Percentiles rank a stretch among this genome's conserved stretches.
Evolutionary conservation across 2,797 vertebrate genomes (phyloP).

Genomic region (Lutjanus campechanus): DNA sequence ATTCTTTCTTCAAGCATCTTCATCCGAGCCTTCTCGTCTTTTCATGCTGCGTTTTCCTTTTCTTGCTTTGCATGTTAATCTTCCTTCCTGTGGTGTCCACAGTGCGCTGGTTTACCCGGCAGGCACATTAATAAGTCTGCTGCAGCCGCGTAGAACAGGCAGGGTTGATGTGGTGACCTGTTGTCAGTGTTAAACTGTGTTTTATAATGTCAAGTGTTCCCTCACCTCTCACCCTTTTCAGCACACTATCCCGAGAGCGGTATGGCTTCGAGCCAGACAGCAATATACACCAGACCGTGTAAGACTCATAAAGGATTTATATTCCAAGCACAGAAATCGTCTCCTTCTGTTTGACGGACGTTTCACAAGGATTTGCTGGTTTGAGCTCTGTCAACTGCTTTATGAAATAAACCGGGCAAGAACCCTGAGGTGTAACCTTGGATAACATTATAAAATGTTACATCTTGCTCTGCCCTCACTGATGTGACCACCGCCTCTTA

Average conservation of each 20-base stretch:
- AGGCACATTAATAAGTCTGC: constrained; percentile 21
- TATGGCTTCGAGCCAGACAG: constrained; percentile 28
- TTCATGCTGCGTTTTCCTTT: background rate
- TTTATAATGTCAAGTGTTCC: constrained; percentile 47
- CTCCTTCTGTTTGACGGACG: constrained; percentile 18
- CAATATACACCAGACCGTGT: constrained; percentile 19
- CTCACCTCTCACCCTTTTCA: constrained; percentile 37
- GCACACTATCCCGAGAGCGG: constrained; percentile 22
- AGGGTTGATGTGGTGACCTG: constrained; percentile 15
- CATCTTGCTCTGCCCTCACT: constrained; percentile 26
- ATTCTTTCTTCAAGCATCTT: constrained; percentile 8
- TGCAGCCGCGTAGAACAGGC: constrained; percentile 21
- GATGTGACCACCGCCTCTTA: constrained; percentile 19
- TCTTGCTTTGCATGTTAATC: constrained; percentile 4
- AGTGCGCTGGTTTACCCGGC: constrained; percentile 14
- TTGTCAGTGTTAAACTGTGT: constrained; percentile 40
- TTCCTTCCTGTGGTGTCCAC: constrained; percentile 14
- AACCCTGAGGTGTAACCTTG: constrained; percentile 12
- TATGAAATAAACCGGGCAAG: constrained; percentile 19
- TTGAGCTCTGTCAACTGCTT: constrained; percentile 36
- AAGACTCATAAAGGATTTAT: constrained; percentile 51
- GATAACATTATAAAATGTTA: constrained; percentile 23
- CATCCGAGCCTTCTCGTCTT: background rate
- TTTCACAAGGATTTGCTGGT: constrained; percentile 29
- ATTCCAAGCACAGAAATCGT: constrained; percentile 33